Base-by-base conservation (phyloP, 1,140 invertebrate species). In the Sycophila sp. region DNA sequence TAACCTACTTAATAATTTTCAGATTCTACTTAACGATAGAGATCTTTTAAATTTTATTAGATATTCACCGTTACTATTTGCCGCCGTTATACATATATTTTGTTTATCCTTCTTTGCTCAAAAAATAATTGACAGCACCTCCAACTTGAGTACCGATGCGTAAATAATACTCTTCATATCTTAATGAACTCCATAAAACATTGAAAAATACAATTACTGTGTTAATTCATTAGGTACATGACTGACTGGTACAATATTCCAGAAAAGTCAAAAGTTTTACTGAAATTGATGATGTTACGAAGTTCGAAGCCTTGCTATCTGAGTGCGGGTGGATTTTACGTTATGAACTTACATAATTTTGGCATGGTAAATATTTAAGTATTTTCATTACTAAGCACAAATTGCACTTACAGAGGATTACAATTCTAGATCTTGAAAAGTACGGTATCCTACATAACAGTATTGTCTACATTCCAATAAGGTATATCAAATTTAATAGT, bases 321-420 rank as follows among this genome's bases (percentile, higher is more conserved):
- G 0, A 65, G 45, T 38, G 62, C 45, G 11, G 47, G 62, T 19
- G 47, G 47, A n/a, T 11, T 65, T 4, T 65, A 65, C 24, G 32
- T 66, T 10, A 66, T 66, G 49, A 30, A 42, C 26, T 36, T 66
- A 2, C 22, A 40, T 40, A 66, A 66, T 30, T 66, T 28, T 42
- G 63, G 36, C n/a, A 5, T 24, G 0, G 47, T 65, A 10, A 45
- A 63, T 17, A 45, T 19, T 47, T 63, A 32, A 24, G 0, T 30
- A 24, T 32, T 30, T 19, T 26, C 26, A n/a, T n/a, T n/a, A n/a
- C n/a, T n/a, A n/a, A n/a, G n/a, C n/a, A n/a, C n/a, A n/a, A n/a
- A n/a, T n/a, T n/a, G n/a, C n/a, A 28, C 32, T 22, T 8, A 24
- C 26, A 28, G 0, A 22, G 11, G 40, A 17, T 17, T n/a, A n/a